Base-by-base conservation (phyloP, 2,888 invertebrate species). In the Cephalotes varians region DNA sequence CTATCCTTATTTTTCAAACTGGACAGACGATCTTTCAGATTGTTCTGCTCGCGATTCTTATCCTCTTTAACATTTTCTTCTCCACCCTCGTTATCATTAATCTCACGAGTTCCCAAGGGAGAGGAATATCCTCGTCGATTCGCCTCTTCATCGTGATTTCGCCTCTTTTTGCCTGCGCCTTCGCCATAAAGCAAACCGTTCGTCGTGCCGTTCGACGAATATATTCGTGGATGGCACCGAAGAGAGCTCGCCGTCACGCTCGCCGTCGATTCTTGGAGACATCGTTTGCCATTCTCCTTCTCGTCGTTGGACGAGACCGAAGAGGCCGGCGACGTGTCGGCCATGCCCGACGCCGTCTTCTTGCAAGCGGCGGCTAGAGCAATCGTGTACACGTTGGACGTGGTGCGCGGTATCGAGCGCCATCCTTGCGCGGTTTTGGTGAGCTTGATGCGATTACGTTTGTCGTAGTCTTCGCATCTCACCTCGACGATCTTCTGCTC, bases 381-480 rank as follows among this genome's bases (percentile, higher is more conserved):
- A 28, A 83, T 77, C 56, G 92, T 87, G 74, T 93, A 94, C 12
- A 92, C 87, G 86, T 93, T 94, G n/a, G 93, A 92, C 93, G 97
- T 97, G 71, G 98, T 98, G 91, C 97, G 96, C 91, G 98, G 98
- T 95, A 97, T 97, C 82, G 97, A 97, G 84, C 97, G 96, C 98
- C 98, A 98, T 91, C 98, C 98, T 94, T 96, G 96, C 60, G 97
- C 96, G 31, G 98, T 98, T 94, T 98, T 98, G 90, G 97, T 97
- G 93, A 98, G 95, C 92, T 97, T 96, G 92, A 98, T 97, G 85
- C 98, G 97, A 95, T 98, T 98, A 83, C 97, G 95, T 94, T 97
- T 96, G 95, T 98, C 98, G 96, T 98, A 98, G 94, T 98, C 98
- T 95, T 98, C 98, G 95, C 98, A 98, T 94, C 97, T 96, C 91